Evolutionary conservation across 2,113 vertebrate genomes (phyloP).

Genomic region (Ifrita kowaldi): DNA sequence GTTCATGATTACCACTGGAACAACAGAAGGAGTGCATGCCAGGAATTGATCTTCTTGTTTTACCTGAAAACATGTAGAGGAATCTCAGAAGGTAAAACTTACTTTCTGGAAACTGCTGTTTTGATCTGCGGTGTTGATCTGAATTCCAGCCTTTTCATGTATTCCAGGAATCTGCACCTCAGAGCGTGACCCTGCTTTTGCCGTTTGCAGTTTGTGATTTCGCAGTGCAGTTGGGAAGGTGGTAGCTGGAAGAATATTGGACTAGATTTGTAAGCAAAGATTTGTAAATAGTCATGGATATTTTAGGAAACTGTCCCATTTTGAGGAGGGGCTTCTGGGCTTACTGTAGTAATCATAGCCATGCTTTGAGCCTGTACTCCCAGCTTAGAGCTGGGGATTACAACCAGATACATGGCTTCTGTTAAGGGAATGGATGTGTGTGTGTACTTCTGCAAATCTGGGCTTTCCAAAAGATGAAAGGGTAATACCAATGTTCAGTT

Average conservation of each 20-base stretch:
- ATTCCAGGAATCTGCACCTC: background rate
- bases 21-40: background rate
- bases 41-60: background rate
- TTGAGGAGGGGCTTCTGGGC: background rate
- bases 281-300: background rate
- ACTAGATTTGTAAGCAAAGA: background rate
- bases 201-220: background rate
- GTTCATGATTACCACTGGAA: background rate
- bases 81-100: background rate
- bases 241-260: background rate
- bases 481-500: background rate
- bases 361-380: background rate
- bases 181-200: rapidly evolving
- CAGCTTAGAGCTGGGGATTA: background rate
- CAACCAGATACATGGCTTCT: background rate
- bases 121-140: background rate
- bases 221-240: background rate
- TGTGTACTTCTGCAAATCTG: background rate
- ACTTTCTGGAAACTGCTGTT: background rate
- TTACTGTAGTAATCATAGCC: background rate
- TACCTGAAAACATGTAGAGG: background rate
- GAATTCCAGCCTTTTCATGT: background rate
- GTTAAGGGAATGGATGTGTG: background rate
- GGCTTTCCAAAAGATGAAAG: background rate
- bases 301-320: background rate